Evolutionary conservation across 1,140 invertebrate genomes (phyloP).

Genomic region (Platyscapa corneri): DNA sequence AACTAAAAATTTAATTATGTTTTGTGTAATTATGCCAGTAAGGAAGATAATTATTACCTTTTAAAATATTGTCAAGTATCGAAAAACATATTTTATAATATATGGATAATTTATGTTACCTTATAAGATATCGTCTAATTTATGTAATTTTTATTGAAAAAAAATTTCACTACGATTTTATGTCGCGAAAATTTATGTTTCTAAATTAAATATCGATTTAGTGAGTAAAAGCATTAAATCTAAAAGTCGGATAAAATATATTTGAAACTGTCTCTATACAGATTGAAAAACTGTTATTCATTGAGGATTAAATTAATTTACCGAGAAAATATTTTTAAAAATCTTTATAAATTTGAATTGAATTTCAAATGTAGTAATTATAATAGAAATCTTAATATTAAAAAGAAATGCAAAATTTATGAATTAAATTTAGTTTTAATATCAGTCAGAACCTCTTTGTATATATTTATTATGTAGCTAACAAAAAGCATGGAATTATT

Average conservation of each 20-base stretch:
- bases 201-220: neutral
- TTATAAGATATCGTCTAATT: too few relatives aligned
- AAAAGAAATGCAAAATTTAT: neutral
- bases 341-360: neutral
- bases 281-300: neutral
- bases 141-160: neutral
- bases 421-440: neutral
- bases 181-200: neutral
- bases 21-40: too few relatives aligned
- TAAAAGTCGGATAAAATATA: neutral
- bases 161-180: neutral
- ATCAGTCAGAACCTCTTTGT: neutral
- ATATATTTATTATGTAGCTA: neutral
- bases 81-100: neutral
- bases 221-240: too few relatives aligned
- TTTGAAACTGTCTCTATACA: neutral
- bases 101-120: neutral
- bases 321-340: neutral
- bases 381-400: neutral
- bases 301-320: neutral
- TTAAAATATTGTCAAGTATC: neutral
- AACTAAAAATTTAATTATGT: too few relatives aligned
- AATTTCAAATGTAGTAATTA: neutral
- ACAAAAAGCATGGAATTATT: neutral
- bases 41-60: too few relatives aligned